phyloP scores from a whole-genome alignment of 2,113 vertebrate genomes.

The Argyrosomus japonicus region DNA sequence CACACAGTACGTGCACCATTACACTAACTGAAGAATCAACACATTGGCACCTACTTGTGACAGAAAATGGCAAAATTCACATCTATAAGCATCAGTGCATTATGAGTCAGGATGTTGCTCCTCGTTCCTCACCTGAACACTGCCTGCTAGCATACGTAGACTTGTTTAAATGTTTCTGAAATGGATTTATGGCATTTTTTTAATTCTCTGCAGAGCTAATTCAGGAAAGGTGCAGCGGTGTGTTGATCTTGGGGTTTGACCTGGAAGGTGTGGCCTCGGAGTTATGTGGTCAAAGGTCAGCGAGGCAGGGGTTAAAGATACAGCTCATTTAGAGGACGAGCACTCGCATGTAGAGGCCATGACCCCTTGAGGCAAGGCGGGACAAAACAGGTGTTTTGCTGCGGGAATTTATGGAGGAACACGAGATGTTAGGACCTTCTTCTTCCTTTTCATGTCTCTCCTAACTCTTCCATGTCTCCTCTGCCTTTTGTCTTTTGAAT shows the following conservation, averaged over 20 bases:
- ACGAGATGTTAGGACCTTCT: not conserved
- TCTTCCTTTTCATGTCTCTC: not conserved
- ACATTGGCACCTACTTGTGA: not conserved
- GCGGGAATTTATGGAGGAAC: conserved; percentile 3
- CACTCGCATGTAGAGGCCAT: conserved; percentile 15
- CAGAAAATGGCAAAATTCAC: not conserved
- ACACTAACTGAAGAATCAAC: not conserved
- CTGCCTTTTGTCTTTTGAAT: not conserved
- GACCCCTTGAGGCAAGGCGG: conserved; percentile 28
- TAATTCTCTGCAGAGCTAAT: not conserved
- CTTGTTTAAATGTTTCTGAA: not conserved
- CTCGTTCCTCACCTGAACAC: not conserved
- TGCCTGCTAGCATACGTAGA: not conserved
- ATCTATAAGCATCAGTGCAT: not conserved
- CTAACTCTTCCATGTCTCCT: not conserved
- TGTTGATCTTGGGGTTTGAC: conserved; percentile 9
- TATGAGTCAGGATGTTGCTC: not conserved
- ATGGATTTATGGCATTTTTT: not conserved
- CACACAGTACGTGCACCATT: not conserved
- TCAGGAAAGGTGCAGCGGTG: not conserved
- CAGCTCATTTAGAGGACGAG: conserved; percentile 30
- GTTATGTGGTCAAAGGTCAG: conserved; percentile 45
- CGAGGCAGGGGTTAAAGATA: conserved; percentile 51
- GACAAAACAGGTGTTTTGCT: conserved; percentile 58
- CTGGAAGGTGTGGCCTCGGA: conserved; percentile 10